Base-by-base conservation (phyloP, 2,888 invertebrate genomes). In the Diabrotica balteata region DNA sequence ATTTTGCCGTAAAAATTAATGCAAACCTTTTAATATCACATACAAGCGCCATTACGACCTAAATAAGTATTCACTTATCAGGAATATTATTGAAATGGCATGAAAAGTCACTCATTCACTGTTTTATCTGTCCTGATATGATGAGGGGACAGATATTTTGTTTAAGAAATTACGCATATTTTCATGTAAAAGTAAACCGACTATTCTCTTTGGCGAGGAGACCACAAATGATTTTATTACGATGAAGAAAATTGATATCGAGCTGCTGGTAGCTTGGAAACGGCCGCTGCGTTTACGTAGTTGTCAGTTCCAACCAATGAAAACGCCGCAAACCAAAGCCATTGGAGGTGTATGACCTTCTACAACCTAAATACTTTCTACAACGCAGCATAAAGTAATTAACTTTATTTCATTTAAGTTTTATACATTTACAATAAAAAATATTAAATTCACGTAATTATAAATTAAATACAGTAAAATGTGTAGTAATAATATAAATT, bases 1-100 rank as follows among this genome's bases (percentile, higher is more conserved):
- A 78, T 81, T 75, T 77, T 80, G 82, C 80, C 82, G 81, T 81
- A 83, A 83, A 84, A 84, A 82, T 77, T 81, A 80, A 83, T 82
- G 81, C 84, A 84, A 84, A 84, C 84, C 84, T 84, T 84, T 81
- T 80, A 73, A 79, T 78, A 81, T 84, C 84, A 84, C 84, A 83
- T 83, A 83, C 83, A 82, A 84, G 82, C 80, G 84, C 84, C 84
- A 84, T 84, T 82, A 80, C 80, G 80, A 80, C 80, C 81, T 82
- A 83, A 82, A 72, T 81, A 79, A 73, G 80, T 82, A 80, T 81
- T 83, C 83, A 84, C 84, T 83, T 82, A 81, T 81, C 82, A 82
- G 83, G 82, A 81, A 81, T 80, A 81, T 77, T 81, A 80, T 81
- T 81, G 80, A 82, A 82, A 83, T 83, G 83, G 84, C 83, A 83